Evolutionary conservation across 2,113 vertebrate genomes (phyloP).

Genomic region (Varanus salvator): DNA sequence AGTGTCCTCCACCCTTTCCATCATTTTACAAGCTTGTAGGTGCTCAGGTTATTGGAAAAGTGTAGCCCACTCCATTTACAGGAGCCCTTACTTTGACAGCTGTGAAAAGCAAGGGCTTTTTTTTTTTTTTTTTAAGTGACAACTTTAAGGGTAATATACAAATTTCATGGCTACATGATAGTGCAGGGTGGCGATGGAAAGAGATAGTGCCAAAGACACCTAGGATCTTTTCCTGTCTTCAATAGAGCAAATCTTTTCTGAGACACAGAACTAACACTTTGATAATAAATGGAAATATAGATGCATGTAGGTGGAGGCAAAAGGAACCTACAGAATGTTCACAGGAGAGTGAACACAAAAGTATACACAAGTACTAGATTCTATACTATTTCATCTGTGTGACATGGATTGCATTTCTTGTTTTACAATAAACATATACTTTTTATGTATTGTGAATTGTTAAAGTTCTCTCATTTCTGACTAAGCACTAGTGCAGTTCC

Average conservation of each 20-base stretch:
- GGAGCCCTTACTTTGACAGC: no score
- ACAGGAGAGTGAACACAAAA: neutral
- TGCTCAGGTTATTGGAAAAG: no score
- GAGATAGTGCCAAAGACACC: neutral
- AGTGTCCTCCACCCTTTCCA: no score
- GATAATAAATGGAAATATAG: neutral
- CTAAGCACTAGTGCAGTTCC: neutral
- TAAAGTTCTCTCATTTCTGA: slow-evolving; percentile 1
- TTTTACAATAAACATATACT: neutral
- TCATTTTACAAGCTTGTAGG: no score
- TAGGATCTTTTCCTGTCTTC: neutral
- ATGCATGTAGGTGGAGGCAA: no score
- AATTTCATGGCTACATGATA: no score
- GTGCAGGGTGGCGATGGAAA: neutral
- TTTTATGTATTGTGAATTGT: neutral
- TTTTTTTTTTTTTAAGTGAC: no score
- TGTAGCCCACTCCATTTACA: no score
- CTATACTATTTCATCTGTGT: neutral
- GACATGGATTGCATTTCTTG: neutral
- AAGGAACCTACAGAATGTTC: neutral
- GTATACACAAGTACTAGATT: neutral
- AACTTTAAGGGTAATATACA: no score
- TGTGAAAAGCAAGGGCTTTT: no score
- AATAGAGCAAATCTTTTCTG: neutral
- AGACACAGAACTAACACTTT: neutral